phyloP scores from a whole-genome alignment of 2,888 invertebrate genomes.

The Eristalis tenax region DNA sequence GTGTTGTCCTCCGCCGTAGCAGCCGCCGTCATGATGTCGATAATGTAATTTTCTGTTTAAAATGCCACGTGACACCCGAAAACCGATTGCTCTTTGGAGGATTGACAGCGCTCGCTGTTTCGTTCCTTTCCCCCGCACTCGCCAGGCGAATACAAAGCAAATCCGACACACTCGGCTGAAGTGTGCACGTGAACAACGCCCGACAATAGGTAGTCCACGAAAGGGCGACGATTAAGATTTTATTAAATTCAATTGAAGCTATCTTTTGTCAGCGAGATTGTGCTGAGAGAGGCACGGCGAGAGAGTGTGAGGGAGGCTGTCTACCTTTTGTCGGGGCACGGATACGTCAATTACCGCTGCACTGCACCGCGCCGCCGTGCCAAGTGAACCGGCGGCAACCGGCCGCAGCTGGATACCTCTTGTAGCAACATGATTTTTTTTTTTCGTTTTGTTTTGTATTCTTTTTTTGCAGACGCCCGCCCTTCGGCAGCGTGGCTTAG shows the following conservation, averaged over 20 bases:
- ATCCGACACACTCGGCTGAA: constrained; percentile 61
- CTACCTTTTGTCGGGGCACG: constrained; percentile 55
- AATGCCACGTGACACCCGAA: constrained; percentile 65
- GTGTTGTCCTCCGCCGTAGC: neutral
- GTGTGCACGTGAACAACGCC: constrained; percentile 65
- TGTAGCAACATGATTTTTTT: constrained; percentile 23
- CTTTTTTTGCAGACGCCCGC: constrained; percentile 27
- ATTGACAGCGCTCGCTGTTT: constrained; percentile 37
- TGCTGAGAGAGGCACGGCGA: neutral
- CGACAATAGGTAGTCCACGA: constrained; percentile 53
- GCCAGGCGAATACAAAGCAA: constrained; percentile 14
- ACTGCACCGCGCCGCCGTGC: constrained; percentile 12
- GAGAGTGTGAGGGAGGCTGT: constrained; percentile 6
- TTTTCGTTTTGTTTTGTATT: too few relatives aligned
- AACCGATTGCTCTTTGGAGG: constrained; percentile 63
- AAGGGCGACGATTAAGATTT: constrained; percentile 65
- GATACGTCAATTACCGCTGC: constrained; percentile 57
- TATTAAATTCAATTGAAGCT: constrained; percentile 69
- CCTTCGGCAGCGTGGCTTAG: constrained; percentile 31
- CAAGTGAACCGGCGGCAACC: constrained; percentile 24
- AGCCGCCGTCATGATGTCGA: constrained; percentile 32
- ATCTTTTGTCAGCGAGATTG: constrained; percentile 50
- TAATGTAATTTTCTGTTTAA: constrained; percentile 71
- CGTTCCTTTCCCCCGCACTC: too few relatives aligned
- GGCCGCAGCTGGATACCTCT: constrained; percentile 47